Evolutionary conservation across 1,140 invertebrate genomes (phyloP), one percentile per base, ranked within the genome.

Genomic region (Schlechtendalia chinensis): DNA sequence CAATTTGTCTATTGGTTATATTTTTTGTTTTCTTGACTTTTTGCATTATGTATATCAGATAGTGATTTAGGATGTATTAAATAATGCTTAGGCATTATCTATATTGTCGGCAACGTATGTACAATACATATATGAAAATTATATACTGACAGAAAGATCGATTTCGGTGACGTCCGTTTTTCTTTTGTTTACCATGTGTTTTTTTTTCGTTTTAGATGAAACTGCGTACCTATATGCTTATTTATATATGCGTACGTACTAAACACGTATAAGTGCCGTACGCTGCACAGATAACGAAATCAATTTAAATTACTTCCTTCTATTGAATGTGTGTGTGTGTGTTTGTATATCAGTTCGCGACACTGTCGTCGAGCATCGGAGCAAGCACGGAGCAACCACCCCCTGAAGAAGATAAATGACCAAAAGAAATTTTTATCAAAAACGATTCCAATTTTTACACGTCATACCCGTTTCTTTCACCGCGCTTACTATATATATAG

Each of bases 391-490:
- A 10, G n/a, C n/a, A n/a, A n/a, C 32, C n/a, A 19, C 54, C 75
- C 50, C 58, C 75, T 79, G 75, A 79, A 61, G 29, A 79, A 79
- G 75, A 79, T 79, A 79, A 79, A 79, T 79, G 75, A 79, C 61
- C 61, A 63, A 59, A 63, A 79, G 75, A 79, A 61, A 79, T 79
- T 63, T 79, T 58, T 47, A 50, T 79, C 75, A 79, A 79, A 69
- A 79, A 77, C 24, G 39, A 19, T 61, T 63, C 61, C 75, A 39
- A 79, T 47, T 79, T 77, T 79, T 63, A 72, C 19, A 29, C n/a
- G 58, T 45, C 32, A n/a, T 47, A 14, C 54, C 29, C 14, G 59
- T 27, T 29, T 19, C 32, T 32, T 39, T 8, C 8, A 39, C 32
- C 32, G 3, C 32, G 3, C 8, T 3, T 8, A 39, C 8, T 39